phyloP scores from a whole-genome alignment of 2,888 invertebrate genomes.

The Portevinia maculata region DNA sequence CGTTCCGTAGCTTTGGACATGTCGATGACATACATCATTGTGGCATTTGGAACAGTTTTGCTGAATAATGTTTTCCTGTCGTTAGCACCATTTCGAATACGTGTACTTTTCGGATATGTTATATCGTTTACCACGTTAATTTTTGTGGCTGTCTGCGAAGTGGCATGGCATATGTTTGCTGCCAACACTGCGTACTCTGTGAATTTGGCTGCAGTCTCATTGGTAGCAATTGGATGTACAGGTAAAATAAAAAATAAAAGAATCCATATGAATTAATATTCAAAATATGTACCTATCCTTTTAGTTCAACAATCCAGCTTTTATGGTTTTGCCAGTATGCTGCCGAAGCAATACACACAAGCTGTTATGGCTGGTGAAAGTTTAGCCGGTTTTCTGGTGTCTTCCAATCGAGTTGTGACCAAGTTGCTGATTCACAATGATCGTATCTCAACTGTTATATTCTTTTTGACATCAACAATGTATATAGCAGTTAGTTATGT shows the following conservation, averaged over 20 bases:
- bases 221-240: constrained; percentile 94
- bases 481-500: constrained; percentile 90
- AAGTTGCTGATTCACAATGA: constrained; percentile 91
- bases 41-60: constrained; percentile 93
- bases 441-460: constrained; percentile 92
- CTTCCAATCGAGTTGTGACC: constrained; percentile 92
- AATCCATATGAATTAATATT: neutral
- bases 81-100: constrained; percentile 90
- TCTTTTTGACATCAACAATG: constrained; percentile 91
- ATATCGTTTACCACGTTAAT: constrained; percentile 91
- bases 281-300: constrained; percentile 13
- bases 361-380: constrained; percentile 98
- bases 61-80: constrained; percentile 93
- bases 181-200: constrained; percentile 91
- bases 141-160: constrained; percentile 93
- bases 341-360: constrained; percentile 94
- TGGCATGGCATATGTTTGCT: constrained; percentile 93
- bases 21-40: constrained; percentile 95
- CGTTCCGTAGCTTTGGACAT: constrained; percentile 95
- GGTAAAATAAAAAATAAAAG: constrained; percentile 72
- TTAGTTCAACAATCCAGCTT: constrained; percentile 95
- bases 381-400: constrained; percentile 92
- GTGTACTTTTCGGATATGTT: constrained; percentile 94
- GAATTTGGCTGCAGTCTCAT: constrained; percentile 92
- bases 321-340: constrained; percentile 96